Conservation (phyloP, 2,888 invertebrate species). For the Thumatha senex region DNA sequence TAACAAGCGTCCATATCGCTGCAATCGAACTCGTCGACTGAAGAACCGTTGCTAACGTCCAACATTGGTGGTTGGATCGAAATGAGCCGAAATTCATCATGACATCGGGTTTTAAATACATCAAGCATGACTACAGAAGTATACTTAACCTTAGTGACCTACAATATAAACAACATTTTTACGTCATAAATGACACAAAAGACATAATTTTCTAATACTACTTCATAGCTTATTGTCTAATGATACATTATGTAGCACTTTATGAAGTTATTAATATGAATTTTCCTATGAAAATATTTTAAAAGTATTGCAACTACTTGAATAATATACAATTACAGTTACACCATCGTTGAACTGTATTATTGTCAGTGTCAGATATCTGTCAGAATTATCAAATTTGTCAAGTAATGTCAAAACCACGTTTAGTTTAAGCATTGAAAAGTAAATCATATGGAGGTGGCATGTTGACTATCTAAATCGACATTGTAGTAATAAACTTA, state of each 20-base stretch:
- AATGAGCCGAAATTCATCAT: constrained; percentile 63
- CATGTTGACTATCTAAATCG: too few species aligned
- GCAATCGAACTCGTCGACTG: constrained; percentile 81
- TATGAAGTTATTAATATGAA: not conserved
- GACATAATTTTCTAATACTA: not conserved
- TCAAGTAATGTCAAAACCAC: too few species aligned
- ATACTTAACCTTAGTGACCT: constrained; percentile 49
- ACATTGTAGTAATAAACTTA: too few species aligned
- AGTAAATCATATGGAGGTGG: too few species aligned
- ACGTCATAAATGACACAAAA: constrained; percentile 17
- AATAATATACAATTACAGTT: constrained; percentile 1
- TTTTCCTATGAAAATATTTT: constrained; percentile 20
- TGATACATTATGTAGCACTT: constrained; percentile 8
- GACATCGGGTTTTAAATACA: constrained; percentile 64
- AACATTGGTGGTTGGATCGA: constrained; percentile 75
- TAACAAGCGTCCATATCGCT: constrained; percentile 95
- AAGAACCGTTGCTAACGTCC: constrained; percentile 66
- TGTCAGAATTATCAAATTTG: not conserved
- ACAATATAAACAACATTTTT: constrained; percentile 39
- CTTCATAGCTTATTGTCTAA: not conserved
- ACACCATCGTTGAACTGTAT: not conserved
- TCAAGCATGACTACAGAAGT: constrained; percentile 65
- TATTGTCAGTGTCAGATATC: constrained; percentile 1
- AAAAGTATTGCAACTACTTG: constrained; percentile 21
- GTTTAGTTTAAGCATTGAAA: too few species aligned